Conservation (phyloP, 2,888 invertebrate genomes). For the Tromatobia lineatoria region DNA sequence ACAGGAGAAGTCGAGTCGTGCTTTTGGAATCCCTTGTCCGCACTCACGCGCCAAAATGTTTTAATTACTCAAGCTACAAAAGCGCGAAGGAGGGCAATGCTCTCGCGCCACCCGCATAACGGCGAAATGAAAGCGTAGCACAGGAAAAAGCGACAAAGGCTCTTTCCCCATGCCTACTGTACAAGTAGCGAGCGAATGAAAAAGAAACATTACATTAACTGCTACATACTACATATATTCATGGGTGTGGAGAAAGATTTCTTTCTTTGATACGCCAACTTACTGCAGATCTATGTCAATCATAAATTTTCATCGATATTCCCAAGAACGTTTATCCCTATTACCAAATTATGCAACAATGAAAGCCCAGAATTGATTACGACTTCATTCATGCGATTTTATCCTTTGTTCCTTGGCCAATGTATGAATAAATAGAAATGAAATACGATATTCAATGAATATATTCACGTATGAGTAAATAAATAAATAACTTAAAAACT, state of each 20-base stretch:
- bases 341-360: not conserved
- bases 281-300: conserved; percentile 36
- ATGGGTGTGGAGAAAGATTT: not conserved
- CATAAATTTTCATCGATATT: conserved; percentile 41
- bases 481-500: no score
- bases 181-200: conserved; percentile 38
- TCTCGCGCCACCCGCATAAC: conserved; percentile 41
- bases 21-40: conserved; percentile 42
- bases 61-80: conserved; percentile 81
- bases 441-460: no score
- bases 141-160: conserved; percentile 73
- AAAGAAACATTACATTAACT: conserved; percentile 36
- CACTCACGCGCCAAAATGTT: conserved; percentile 74
- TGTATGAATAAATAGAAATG: no score
- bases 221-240: not conserved
- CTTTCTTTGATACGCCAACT: not conserved
- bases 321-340: not conserved
- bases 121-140: conserved; percentile 69
- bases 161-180: conserved; percentile 8
- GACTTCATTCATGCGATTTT: not conserved
- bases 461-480: no score
- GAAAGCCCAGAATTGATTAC: not conserved
- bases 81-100: conserved; percentile 65
- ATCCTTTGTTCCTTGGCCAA: not conserved
- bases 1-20: conserved; percentile 54